phyloP scores from a whole-genome alignment of 1,140 invertebrate genomes.

The Apis florea region DNA sequence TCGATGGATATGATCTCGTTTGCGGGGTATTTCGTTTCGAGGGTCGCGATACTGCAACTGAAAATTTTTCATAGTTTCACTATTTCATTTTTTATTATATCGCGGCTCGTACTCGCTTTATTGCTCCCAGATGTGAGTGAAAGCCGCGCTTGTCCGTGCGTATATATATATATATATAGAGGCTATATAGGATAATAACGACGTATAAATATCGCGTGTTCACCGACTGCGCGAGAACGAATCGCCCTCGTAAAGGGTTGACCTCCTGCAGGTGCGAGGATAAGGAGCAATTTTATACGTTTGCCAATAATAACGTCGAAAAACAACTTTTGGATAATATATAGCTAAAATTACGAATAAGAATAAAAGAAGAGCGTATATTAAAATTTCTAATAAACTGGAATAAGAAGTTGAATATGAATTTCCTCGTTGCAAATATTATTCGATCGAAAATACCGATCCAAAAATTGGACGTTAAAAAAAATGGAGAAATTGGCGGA shows the following conservation, averaged over 20 bases:
- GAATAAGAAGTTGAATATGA: too few species aligned
- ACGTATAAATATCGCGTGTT: slow-evolving; percentile 37
- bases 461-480: too few species aligned
- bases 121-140: slow-evolving; percentile 49
- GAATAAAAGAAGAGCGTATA: too few species aligned
- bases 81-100: slow-evolving; percentile 48
- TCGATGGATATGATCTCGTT: too few species aligned
- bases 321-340: background rate
- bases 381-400: too few species aligned
- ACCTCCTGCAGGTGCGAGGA: background rate
- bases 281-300: slow-evolving; percentile 28
- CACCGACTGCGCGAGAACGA: slow-evolving; percentile 29
- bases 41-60: background rate
- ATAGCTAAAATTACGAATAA: too few species aligned
- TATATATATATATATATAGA: background rate
- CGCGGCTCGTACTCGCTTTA: slow-evolving; percentile 5
- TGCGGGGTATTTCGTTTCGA: too few species aligned
- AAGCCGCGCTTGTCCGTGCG: slow-evolving; percentile 29
- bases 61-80: slow-evolving; percentile 27
- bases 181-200: slow-evolving; percentile 22
- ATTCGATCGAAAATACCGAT: too few species aligned
- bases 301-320: background rate
- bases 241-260: slow-evolving; percentile 7
- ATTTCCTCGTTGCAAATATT: too few species aligned
- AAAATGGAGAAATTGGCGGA: too few species aligned